Evolutionary conservation across 2,113 vertebrate genomes (phyloP).

Genomic region (Dromiciops gliroides): DNA sequence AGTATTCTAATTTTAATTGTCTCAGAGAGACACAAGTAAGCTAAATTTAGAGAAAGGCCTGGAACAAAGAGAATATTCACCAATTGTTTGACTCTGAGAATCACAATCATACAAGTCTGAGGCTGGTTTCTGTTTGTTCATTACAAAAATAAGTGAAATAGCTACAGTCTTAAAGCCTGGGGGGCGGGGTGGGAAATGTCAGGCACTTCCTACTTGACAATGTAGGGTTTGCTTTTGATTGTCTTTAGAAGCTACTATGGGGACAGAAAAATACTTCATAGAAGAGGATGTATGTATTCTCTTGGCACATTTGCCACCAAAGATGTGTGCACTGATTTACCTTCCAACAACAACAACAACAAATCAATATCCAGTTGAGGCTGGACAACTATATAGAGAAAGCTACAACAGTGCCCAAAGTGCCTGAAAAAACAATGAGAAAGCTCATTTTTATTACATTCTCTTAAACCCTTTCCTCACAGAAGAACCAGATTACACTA

Average conservation of each 20-base stretch:
- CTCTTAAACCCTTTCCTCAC: background rate
- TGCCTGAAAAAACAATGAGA: background rate
- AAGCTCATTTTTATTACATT: background rate
- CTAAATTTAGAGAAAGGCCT: background rate
- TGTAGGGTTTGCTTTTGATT: background rate
- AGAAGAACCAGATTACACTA: background rate
- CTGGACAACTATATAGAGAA: background rate
- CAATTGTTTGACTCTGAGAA: background rate
- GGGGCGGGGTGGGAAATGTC: background rate
- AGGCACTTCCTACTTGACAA: background rate
- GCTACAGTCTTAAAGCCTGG: background rate
- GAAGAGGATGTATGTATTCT: background rate
- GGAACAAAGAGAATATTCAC: background rate
- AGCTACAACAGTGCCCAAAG: background rate
- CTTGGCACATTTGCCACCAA: background rate
- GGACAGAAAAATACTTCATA: background rate
- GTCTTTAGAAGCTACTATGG: background rate
- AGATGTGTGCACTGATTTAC: background rate
- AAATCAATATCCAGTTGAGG: background rate
- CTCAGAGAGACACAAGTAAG: background rate
- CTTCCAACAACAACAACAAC: background rate
- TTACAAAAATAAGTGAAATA: background rate
- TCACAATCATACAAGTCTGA: background rate
- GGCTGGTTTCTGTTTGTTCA: background rate
- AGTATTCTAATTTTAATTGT: background rate